Conservation (phyloP, 1,140 invertebrate species). For the Argopecten irradians region DNA sequence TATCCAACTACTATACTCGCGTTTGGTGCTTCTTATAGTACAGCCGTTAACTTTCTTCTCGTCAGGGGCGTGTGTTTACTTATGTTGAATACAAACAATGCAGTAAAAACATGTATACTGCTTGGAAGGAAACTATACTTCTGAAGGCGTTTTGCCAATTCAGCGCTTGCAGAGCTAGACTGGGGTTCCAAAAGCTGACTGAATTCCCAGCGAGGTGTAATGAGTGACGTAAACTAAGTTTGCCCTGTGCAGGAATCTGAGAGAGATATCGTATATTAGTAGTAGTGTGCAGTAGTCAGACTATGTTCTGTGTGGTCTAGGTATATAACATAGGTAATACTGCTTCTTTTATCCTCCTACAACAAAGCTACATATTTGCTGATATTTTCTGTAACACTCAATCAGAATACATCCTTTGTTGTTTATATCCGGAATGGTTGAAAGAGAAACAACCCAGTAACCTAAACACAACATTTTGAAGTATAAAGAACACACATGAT, state of each 20-base stretch:
- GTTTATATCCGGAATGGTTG: too few relatives aligned
- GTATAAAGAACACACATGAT: too few relatives aligned
- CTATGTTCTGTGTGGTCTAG: neutral
- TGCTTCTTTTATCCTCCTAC: too few relatives aligned
- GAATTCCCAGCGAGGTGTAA: neutral
- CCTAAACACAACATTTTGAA: too few relatives aligned
- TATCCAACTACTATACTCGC: too few relatives aligned
- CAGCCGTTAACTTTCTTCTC: neutral
- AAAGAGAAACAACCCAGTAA: too few relatives aligned
- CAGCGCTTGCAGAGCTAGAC: neutral
- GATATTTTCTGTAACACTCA: too few relatives aligned
- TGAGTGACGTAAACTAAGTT: neutral
- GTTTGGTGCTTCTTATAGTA: neutral
- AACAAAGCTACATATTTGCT: too few relatives aligned
- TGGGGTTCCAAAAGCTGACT: neutral
- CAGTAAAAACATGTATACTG: neutral
- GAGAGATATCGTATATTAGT: too few relatives aligned
- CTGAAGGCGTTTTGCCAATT: neutral
- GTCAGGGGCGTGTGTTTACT: neutral
- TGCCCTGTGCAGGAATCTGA: neutral
- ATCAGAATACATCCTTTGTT: too few relatives aligned
- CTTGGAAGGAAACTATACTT: neutral
- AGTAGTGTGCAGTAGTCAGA: too few relatives aligned
- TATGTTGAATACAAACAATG: neutral
- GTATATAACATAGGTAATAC: too few relatives aligned